phyloP scores from a whole-genome alignment of 1,140 invertebrate species.

The Hylaeus volcanicus region DNA sequence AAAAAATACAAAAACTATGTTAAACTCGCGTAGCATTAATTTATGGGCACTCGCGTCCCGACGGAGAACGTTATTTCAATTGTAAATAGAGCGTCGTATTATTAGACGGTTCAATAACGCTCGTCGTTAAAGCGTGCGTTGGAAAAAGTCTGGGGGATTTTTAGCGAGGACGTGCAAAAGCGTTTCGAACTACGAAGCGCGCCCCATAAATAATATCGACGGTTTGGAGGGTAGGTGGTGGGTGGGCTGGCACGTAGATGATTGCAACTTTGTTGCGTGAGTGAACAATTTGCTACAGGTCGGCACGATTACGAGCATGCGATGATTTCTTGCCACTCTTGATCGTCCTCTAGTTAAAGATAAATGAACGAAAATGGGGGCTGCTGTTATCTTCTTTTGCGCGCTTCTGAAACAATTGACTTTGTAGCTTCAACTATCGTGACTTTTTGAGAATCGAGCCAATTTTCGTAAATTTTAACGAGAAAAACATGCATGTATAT shows the following conservation, averaged over 20 bases:
- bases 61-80: neutral
- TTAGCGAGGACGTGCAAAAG: neutral
- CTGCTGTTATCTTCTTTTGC: slow-evolving; percentile 54
- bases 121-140: neutral
- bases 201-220: neutral
- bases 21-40: neutral
- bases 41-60: neutral
- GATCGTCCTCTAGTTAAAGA: slow-evolving; percentile 56
- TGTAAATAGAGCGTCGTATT: neutral
- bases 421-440: no score
- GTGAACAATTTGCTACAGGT: neutral
- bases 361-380: slow-evolving; percentile 41
- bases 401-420: neutral
- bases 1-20: neutral
- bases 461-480: no score
- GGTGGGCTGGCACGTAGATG: neutral
- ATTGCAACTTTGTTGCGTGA: neutral
- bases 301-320: neutral
- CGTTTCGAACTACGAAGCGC: neutral
- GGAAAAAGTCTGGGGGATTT: neutral
- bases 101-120: neutral
- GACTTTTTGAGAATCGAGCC: no score
- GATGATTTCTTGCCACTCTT: slow-evolving; percentile 20
- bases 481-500: no score
- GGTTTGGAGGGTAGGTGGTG: neutral